Evolutionary conservation across 2,888 invertebrate genomes (phyloP).

Genomic region (Folsomia manolachei): DNA sequence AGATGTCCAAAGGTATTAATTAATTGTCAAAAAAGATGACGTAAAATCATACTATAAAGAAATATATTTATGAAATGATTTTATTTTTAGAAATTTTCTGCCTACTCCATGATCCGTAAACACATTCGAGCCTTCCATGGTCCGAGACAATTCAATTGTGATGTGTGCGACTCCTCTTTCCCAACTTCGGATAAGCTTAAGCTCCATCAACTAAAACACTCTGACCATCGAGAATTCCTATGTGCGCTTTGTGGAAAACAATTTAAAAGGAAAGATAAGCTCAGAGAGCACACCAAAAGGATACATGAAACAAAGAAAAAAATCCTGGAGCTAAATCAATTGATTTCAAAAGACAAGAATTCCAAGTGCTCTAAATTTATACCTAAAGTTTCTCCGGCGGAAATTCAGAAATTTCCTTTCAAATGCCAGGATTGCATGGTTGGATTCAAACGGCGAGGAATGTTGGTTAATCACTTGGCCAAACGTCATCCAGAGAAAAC

Average conservation of each 20-base stretch:
- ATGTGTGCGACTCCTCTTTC: conserved; percentile 69
- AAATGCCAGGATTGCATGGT: conserved; percentile 73
- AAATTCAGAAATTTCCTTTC: conserved; percentile 70
- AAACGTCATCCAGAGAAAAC: conserved; percentile 69
- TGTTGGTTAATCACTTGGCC: conserved; percentile 80
- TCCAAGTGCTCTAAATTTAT: conserved; percentile 46
- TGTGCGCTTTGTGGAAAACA: conserved; percentile 71
- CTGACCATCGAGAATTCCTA: conserved; percentile 65
- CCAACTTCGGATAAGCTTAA: conserved; percentile 69
- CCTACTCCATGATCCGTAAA: conserved; percentile 68
- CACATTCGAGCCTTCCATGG: conserved; percentile 73
- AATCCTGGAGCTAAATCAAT: conserved; percentile 25
- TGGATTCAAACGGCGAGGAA: conserved; percentile 74
- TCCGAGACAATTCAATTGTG: conserved; percentile 66
- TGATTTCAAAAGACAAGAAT: conserved; percentile 35
- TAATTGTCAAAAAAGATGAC: background rate
- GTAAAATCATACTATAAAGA: background rate
- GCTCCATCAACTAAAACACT: conserved; percentile 65
- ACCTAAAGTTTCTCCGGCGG: conserved; percentile 58
- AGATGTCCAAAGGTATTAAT: conserved; percentile 62
- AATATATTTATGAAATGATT: conserved; percentile 16
- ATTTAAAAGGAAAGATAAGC: conserved; percentile 72
- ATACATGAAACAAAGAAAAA: conserved; percentile 62
- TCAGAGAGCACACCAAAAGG: conserved; percentile 69
- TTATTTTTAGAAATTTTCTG: conserved; percentile 51